These are phyloP conservation scores for Mesochorus sp. DNA, from an alignment of 2,888 invertebrate genomes.

Conservation along the genomic window DNA sequence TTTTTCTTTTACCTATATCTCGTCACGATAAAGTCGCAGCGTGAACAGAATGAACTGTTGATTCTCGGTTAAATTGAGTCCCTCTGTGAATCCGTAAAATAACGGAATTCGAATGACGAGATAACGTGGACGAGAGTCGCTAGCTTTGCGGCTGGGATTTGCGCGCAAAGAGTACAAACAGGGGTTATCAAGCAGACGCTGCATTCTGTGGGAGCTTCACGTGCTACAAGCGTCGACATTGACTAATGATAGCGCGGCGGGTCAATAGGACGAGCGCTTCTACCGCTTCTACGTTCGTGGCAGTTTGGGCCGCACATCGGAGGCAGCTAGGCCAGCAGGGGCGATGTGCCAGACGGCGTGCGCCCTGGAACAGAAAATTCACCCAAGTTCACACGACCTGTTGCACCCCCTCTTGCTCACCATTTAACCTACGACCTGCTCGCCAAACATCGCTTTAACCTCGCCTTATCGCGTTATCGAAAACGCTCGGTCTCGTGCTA, in stretches of 20 bases:
- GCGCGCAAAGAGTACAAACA: slow-evolving; percentile 72
- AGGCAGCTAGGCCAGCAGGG: slow-evolving; percentile 65
- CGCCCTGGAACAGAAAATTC: slow-evolving; percentile 81
- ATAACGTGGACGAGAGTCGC: slow-evolving; percentile 48
- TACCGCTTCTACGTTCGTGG: slow-evolving; percentile 54
- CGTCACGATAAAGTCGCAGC: too few relatives aligned
- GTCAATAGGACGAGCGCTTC: slow-evolving; percentile 70
- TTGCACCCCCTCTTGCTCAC: slow-evolving; percentile 81
- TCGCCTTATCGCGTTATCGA: slow-evolving; percentile 82
- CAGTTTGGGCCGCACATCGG: slow-evolving; percentile 54
- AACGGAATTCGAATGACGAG: slow-evolving; percentile 38
- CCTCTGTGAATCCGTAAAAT: slow-evolving; percentile 41
- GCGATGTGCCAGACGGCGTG: slow-evolving; percentile 78
- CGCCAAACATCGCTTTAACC: slow-evolving; percentile 82
- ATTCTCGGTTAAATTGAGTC: slow-evolving; percentile 1
- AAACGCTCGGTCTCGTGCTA: slow-evolving; percentile 69
- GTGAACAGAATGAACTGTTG: not conserved
- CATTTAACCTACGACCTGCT: slow-evolving; percentile 82
- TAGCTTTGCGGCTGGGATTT: slow-evolving; percentile 72
- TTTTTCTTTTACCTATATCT: too few relatives aligned
- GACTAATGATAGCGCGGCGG: slow-evolving; percentile 81
- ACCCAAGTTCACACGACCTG: slow-evolving; percentile 82
- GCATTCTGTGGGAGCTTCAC: slow-evolving; percentile 77
- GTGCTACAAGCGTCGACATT: slow-evolving; percentile 80
- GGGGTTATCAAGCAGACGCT: slow-evolving; percentile 77